These are phyloP conservation scores for Drosophila lacicola DNA, from an alignment of 2,888 invertebrate genomes.

Conservation along the genomic window DNA sequence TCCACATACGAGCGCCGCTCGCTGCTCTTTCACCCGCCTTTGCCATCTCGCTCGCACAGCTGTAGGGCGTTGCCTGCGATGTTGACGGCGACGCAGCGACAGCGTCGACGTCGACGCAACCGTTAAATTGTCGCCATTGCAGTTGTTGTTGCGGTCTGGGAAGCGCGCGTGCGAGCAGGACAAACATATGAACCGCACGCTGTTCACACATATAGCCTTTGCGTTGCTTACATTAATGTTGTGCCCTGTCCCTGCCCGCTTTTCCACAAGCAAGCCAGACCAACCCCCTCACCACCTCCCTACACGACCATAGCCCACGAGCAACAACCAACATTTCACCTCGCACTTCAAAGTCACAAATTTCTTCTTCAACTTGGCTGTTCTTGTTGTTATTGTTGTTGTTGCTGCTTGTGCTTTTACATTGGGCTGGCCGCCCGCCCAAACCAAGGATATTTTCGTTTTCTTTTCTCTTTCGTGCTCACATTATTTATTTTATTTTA, in stretches of 20 bases:
- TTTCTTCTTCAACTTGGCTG: slow-evolving; percentile 51
- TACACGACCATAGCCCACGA: slow-evolving; percentile 2
- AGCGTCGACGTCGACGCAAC: slow-evolving; percentile 48
- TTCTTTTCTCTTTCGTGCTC: slow-evolving; percentile 19
- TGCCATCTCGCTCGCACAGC: slow-evolving; percentile 46
- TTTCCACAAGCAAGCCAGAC: not conserved
- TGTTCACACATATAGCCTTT: slow-evolving; percentile 23
- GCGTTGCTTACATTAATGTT: slow-evolving; percentile 68
- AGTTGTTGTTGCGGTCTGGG: slow-evolving; percentile 49
- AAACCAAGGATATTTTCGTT: slow-evolving; percentile 40
- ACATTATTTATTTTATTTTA: slow-evolving; percentile 32
- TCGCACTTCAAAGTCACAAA: slow-evolving; percentile 72
- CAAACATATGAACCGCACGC: slow-evolving; percentile 16
- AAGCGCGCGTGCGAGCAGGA: slow-evolving; percentile 59
- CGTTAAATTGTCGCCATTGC: slow-evolving; percentile 77
- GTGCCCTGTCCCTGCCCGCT: slow-evolving; percentile 8
- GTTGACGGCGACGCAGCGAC: slow-evolving; percentile 9
- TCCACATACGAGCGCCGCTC: slow-evolving; percentile 33
- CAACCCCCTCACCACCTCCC: not conserved
- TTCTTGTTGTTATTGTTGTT: slow-evolving; percentile 19
- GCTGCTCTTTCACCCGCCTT: not conserved
- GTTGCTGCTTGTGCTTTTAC: not conserved
- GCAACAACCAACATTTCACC: slow-evolving; percentile 39
- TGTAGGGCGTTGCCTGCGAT: slow-evolving; percentile 51
- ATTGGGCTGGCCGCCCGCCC: slow-evolving; percentile 15